These are phyloP conservation scores for Drosophila simulans DNA, from an alignment of 1,140 invertebrate species.

Conservation along the genomic window DNA sequence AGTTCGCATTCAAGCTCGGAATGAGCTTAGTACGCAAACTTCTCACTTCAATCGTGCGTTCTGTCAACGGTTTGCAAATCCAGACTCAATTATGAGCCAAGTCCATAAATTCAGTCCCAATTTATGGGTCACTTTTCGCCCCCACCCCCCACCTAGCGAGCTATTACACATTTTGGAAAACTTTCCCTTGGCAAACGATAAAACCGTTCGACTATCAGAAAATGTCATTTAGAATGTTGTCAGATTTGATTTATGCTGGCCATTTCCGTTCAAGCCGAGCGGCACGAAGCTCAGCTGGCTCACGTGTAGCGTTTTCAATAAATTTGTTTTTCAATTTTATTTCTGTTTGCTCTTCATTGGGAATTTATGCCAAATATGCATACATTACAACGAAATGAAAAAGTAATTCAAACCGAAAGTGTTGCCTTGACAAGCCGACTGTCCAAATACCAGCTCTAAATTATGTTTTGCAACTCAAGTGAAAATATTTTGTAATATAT, in stretches of 20 bases:
- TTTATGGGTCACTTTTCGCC: conserved; percentile 27
- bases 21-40: conserved; percentile 15
- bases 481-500: too few relatives aligned
- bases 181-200: conserved; percentile 32
- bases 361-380: conserved; percentile 68
- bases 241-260: conserved; percentile 68
- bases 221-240: conserved; percentile 69
- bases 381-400: conserved; percentile 39
- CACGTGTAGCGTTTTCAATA: conserved; percentile 37
- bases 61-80: conserved; percentile 20
- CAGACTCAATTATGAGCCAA: conserved; percentile 26
- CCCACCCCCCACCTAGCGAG: conserved; percentile 9
- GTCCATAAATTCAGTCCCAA: conserved; percentile 28
- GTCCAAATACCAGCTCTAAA: not conserved
- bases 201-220: conserved; percentile 44
- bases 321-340: conserved; percentile 55
- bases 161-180: conserved; percentile 23
- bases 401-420: conserved; percentile 1
- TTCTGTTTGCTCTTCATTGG: conserved; percentile 38
- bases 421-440: not conserved
- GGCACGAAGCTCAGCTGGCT: conserved; percentile 26
- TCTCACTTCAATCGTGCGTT: conserved; percentile 18
- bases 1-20: conserved; percentile 8
- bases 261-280: conserved; percentile 44
- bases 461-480: not conserved